phyloP scores from a whole-genome alignment of 37 sponge, comb jelly and placozoan genomes.

The Lycopodina hypogea region DNA sequence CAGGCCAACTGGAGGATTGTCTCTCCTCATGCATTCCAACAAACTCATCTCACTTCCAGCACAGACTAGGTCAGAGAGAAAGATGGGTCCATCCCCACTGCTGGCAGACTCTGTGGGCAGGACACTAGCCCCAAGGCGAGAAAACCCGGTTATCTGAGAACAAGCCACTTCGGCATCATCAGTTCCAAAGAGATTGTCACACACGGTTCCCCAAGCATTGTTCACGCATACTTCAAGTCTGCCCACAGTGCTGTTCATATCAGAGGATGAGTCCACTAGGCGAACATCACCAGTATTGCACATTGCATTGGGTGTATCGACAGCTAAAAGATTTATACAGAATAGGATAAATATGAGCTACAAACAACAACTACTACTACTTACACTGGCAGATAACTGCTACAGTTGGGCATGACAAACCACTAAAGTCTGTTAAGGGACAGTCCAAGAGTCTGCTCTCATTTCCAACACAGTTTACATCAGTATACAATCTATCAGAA shows the following conservation, averaged over 20 bases:
- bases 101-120: neutral
- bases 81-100: conserved; percentile 33
- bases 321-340: neutral
- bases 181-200: conserved; percentile 11
- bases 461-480: conserved; percentile 30
- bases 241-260: neutral
- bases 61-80: conserved; percentile 9
- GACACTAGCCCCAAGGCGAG: neutral
- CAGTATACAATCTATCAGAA: conserved; percentile 8
- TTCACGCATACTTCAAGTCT: conserved; percentile 31
- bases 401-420: neutral
- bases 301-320: neutral
- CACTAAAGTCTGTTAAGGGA: neutral
- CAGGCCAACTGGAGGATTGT: conserved; percentile 6
- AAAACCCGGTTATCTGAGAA: conserved; percentile 15
- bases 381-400: conserved; percentile 40
- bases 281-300: conserved; percentile 18
- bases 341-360: neutral
- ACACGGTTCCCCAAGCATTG: conserved; percentile 38
- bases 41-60: conserved; percentile 18
- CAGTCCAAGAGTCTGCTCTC: conserved; percentile 29
- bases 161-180: conserved; percentile 29
- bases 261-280: neutral
- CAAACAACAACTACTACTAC: neutral
- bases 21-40: neutral